phyloP scores from a whole-genome alignment of 2,888 invertebrate genomes.

The Geotrupes spiniger region DNA sequence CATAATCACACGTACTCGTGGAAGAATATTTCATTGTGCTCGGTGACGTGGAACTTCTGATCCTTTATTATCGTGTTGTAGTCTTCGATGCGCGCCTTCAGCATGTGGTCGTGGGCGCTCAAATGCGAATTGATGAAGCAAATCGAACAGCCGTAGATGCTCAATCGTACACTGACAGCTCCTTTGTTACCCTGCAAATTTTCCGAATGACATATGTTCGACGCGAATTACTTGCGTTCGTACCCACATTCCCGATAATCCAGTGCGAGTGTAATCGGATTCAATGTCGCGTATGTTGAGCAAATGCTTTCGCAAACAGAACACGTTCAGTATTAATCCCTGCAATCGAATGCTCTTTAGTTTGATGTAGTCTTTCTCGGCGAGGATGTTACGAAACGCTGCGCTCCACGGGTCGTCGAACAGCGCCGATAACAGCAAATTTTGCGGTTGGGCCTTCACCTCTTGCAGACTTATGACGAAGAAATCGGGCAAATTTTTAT shows the following conservation, averaged over 20 bases:
- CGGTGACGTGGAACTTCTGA: slow-evolving; percentile 74
- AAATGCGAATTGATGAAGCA: slow-evolving; percentile 89
- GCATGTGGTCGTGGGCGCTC: slow-evolving; percentile 82
- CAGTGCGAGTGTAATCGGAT: slow-evolving; percentile 84
- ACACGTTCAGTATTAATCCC: slow-evolving; percentile 78
- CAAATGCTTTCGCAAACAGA: slow-evolving; percentile 75
- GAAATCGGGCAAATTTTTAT: slow-evolving; percentile 72
- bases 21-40: slow-evolving; percentile 80
- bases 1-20: slow-evolving; percentile 72
- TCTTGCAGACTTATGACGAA: slow-evolving; percentile 86
- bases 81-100: slow-evolving; percentile 82
- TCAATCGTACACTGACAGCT: slow-evolving; percentile 83
- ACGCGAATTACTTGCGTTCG: too few relatives aligned
- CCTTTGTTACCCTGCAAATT: slow-evolving; percentile 90
- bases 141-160: slow-evolving; percentile 82
- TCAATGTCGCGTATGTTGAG: slow-evolving; percentile 81
- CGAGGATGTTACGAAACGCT: slow-evolving; percentile 67
- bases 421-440: slow-evolving; percentile 75
- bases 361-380: slow-evolving; percentile 69
- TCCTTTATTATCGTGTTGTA: slow-evolving; percentile 82
- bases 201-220: slow-evolving; percentile 14
- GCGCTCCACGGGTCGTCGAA: slow-evolving; percentile 86
- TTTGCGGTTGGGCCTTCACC: slow-evolving; percentile 84
- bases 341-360: slow-evolving; percentile 79
- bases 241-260: slow-evolving; percentile 90